These are phyloP conservation scores for Threskiornis aethiopicus DNA, from an alignment of 2,797 vertebrate genomes.

Conservation along the genomic window DNA sequence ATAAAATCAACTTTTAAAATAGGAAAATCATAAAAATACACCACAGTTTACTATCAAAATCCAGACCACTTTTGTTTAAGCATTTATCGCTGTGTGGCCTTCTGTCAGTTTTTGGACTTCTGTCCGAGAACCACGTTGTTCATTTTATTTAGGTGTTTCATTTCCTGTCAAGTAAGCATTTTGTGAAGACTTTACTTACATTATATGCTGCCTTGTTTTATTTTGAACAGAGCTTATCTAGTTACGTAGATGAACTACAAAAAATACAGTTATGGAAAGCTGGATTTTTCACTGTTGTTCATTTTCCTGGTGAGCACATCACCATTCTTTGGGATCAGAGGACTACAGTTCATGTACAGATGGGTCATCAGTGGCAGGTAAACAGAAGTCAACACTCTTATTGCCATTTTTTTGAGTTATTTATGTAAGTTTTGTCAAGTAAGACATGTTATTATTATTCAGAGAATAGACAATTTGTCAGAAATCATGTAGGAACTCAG, in stretches of 20 bases:
- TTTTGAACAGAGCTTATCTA: slow-evolving; percentile 83
- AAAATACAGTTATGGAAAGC: slow-evolving; percentile 86
- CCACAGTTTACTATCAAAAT: neutral
- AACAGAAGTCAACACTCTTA: neutral
- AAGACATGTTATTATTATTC: neutral
- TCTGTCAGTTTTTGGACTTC: neutral
- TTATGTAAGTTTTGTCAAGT: neutral
- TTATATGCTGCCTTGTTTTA: neutral
- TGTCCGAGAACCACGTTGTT: neutral
- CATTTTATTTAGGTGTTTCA: neutral
- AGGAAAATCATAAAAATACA: neutral
- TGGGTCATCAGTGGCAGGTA: slow-evolving; percentile 94
- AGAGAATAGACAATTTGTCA: neutral
- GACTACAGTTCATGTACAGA: slow-evolving; percentile 91
- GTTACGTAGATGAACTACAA: slow-evolving; percentile 82
- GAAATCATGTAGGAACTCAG: neutral
- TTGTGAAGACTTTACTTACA: neutral
- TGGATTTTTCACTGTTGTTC: slow-evolving; percentile 89
- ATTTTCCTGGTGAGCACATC: slow-evolving; percentile 86
- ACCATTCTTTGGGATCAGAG: slow-evolving; percentile 95
- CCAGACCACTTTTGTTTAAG: neutral
- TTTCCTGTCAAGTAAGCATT: neutral
- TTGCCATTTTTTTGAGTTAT: neutral
- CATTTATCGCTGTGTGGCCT: neutral
- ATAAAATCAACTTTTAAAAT: neutral